phyloP scores from a whole-genome alignment of 2,888 invertebrate species.

The Apamea sordens region DNA sequence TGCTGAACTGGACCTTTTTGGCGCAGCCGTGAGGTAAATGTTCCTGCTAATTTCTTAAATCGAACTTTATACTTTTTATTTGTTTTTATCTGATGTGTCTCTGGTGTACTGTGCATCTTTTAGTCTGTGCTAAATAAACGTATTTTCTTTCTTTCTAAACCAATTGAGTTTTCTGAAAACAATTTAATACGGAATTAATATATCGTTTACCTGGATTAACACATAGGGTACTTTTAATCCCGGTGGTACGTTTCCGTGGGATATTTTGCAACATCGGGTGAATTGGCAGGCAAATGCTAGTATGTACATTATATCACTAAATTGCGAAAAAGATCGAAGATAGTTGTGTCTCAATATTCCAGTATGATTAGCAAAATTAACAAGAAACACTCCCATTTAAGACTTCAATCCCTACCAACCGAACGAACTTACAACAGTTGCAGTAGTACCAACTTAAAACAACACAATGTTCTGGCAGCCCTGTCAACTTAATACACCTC shows the following conservation, averaged over 20 bases:
- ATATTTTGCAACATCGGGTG: neutral
- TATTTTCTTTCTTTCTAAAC: no score
- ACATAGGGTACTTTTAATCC: neutral
- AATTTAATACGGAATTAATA: neutral
- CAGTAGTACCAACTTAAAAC: constrained; percentile 23
- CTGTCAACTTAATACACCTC: constrained; percentile 66
- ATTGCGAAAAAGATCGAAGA: neutral
- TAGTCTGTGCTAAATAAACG: no score
- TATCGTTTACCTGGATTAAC: neutral
- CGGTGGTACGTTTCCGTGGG: neutral
- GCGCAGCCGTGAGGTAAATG: no score
- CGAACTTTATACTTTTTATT: no score
- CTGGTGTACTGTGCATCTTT: no score
- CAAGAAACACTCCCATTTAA: constrained; percentile 6
- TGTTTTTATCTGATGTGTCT: no score
- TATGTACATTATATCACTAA: no score
- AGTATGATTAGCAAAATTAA: constrained; percentile 10
- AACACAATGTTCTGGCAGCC: constrained; percentile 56
- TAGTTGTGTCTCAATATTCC: neutral
- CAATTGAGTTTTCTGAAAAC: neutral
- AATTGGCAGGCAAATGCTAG: no score
- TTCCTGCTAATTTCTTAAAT: no score
- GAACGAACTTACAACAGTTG: constrained; percentile 38
- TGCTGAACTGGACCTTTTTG: no score
- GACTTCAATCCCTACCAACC: constrained; percentile 44